Base-by-base conservation (phyloP, 2,888 invertebrate species). In the Selenia dentaria region DNA sequence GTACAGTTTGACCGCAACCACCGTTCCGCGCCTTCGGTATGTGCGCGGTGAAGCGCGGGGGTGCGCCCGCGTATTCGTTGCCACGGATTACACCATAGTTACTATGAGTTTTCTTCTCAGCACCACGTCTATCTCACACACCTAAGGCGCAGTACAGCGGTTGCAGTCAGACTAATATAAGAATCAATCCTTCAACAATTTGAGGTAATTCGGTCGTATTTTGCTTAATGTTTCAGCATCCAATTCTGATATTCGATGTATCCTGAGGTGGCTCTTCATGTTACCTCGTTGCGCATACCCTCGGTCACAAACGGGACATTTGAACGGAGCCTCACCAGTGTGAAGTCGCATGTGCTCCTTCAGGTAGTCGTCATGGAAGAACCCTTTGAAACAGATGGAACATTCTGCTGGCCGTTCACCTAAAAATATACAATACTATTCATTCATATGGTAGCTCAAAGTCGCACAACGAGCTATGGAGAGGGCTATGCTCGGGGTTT, bases 291-390 rank as follows among this genome's bases (percentile, higher is more conserved):
- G 91, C 0, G 91, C 88, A 26, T 89, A 91, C 0, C 91, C 91
- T 31, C 85, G 60, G 0, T 74, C 81, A 53, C 91, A 91, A 2
- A 91, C 78, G 0, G 91, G 91, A 45, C 91, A 91, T 57, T 88
- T 87, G 58, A 81, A 91, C 8, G 91, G 91, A 1, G 85, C 87
- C 48, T 91, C 91, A 0, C 91, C 91, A 0, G 91, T 91, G 43
- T 91, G 91, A 1, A 91, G 73, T 16, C 89, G 64, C 85, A 85
- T 86, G 49, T 91, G 91, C 42, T 90, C 86, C 13, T 72, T 86
- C 1, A 91, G 64, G 54, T 91, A 91, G 33, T 84, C 85, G 33
- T 79, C 78, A 22, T 90, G 89, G 59, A 67, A 87, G 62, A 91
- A 91, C 35, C 83, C 70, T 2, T 79, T 73, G 1, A 77, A 78